Percentiles rank a stretch among this genome's conserved stretches.
Conservation (phyloP, 1,140 invertebrate species). For the Caenorhabditis briggsae region DNA sequence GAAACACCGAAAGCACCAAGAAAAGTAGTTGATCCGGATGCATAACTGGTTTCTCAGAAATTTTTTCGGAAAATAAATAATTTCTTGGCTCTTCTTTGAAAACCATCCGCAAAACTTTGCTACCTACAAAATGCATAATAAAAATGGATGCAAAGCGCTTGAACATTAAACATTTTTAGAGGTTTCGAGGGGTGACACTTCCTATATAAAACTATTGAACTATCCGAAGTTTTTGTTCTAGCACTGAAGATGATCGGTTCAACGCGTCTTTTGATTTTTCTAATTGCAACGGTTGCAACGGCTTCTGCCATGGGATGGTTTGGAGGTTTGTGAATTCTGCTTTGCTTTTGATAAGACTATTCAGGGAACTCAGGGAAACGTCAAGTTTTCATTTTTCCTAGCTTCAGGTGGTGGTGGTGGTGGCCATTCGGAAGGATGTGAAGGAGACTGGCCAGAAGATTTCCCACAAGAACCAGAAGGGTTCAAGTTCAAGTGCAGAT, state of each 20-base stretch:
- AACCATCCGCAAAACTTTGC: conserved; percentile 8
- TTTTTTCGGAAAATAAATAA: not conserved
- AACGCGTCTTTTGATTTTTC: not conserved
- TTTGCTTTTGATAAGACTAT: too few species aligned
- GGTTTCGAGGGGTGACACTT: conserved; percentile 15
- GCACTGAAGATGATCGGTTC: conserved; percentile 28
- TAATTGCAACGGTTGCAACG: not conserved
- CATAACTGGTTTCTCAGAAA: conserved; percentile 20
- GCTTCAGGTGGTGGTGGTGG: too few species aligned
- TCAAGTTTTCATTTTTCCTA: too few species aligned
- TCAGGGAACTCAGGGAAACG: too few species aligned
- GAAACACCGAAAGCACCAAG: conserved; percentile 26
- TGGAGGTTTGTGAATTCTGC: conserved; percentile 1
- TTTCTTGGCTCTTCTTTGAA: not conserved
- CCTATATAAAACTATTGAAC: conserved; percentile 4
- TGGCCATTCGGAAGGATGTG: not conserved
- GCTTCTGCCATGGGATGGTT: conserved; percentile 27
- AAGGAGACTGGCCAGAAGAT: conserved; percentile 23
- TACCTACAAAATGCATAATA: not conserved
- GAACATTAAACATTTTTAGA: not conserved
- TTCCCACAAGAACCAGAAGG: conserved; percentile 14
- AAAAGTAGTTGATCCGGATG: conserved; percentile 11
- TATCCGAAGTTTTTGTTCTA: not conserved
- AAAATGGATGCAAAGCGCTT: not conserved
- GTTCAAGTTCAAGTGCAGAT: conserved; percentile 6